Evolutionary conservation across 2,888 invertebrate genomes (phyloP).

Genomic region (Coleophora deauratella): DNA sequence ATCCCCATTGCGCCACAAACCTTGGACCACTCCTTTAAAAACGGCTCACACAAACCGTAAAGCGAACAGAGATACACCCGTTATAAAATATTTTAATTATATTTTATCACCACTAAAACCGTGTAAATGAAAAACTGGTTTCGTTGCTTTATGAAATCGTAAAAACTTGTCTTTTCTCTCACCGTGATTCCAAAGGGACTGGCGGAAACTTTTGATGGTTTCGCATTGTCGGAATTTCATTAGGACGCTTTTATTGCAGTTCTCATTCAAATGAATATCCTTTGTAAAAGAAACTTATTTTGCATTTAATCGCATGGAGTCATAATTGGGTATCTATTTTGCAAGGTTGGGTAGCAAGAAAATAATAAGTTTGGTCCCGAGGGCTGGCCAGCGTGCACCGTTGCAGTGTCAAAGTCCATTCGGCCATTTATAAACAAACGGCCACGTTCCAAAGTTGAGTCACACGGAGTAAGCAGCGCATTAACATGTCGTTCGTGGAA

Average conservation of each 20-base stretch:
- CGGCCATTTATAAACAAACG: too few relatives aligned
- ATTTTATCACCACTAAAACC: constrained; percentile 70
- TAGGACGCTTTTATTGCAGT: constrained; percentile 35
- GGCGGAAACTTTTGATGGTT: constrained; percentile 52
- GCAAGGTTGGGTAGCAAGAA: too few relatives aligned
- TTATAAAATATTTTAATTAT: constrained; percentile 75
- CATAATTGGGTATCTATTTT: too few relatives aligned
- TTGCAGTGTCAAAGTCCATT: too few relatives aligned
- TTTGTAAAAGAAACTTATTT: constrained; percentile 12
- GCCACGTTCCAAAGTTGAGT: too few relatives aligned
- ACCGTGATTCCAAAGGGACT: constrained; percentile 29
- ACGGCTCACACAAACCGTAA: constrained; percentile 51
- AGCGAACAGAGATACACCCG: constrained; percentile 55
- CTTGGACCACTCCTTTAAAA: constrained; percentile 39
- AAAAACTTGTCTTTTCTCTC: constrained; percentile 63
- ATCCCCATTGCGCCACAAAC: constrained; percentile 28
- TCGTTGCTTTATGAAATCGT: constrained; percentile 66
- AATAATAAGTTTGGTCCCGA: too few relatives aligned
- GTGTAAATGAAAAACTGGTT: constrained; percentile 74
- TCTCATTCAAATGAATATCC: constrained; percentile 24
- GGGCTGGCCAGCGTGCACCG: too few relatives aligned
- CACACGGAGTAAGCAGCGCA: too few relatives aligned
- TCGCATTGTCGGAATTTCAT: constrained; percentile 63
- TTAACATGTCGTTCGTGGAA: too few relatives aligned
- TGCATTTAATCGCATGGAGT: too few relatives aligned